These are phyloP conservation scores for Arenaria interpres DNA, from an alignment of 2,113 vertebrate genomes.

Conservation along the genomic window DNA sequence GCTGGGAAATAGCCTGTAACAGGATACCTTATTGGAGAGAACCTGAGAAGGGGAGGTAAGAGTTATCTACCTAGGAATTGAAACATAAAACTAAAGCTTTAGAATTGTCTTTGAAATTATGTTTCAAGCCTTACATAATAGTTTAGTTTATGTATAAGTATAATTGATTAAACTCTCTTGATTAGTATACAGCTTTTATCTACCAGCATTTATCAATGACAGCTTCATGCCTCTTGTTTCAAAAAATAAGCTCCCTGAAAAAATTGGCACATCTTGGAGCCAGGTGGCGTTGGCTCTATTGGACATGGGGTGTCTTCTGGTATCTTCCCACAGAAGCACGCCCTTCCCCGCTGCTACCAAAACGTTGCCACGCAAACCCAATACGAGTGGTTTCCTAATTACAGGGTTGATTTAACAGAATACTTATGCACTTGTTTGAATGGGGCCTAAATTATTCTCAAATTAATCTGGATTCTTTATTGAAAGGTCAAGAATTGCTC, in stretches of 20 bases:
- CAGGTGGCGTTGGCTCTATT: accelerated
- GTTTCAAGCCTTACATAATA: not conserved
- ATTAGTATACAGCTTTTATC: not conserved
- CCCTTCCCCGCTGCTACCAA: not conserved
- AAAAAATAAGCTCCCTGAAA: not conserved
- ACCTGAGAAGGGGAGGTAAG: not conserved
- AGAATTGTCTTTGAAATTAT: not conserved
- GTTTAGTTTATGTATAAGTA: not conserved
- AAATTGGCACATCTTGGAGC: not conserved
- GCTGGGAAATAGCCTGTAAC: not conserved
- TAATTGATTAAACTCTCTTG: not conserved
- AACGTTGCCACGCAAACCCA: not conserved
- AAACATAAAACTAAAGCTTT: not conserved
- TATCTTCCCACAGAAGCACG: not conserved
- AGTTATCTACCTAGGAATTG: not conserved
- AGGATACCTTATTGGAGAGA: not conserved
- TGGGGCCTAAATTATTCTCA: not conserved
- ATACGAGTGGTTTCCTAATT: not conserved
- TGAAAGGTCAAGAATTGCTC: not conserved
- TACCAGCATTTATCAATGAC: not conserved
- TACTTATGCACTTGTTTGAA: not conserved
- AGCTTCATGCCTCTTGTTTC: not conserved
- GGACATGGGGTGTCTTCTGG: not conserved
- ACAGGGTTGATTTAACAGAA: not conserved
- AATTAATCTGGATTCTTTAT: not conserved